Percentiles rank a stretch among this genome's conserved stretches.
Evolutionary conservation across 2,113 vertebrate species (phyloP).

Genomic region (Cynopterus brachyotis): DNA sequence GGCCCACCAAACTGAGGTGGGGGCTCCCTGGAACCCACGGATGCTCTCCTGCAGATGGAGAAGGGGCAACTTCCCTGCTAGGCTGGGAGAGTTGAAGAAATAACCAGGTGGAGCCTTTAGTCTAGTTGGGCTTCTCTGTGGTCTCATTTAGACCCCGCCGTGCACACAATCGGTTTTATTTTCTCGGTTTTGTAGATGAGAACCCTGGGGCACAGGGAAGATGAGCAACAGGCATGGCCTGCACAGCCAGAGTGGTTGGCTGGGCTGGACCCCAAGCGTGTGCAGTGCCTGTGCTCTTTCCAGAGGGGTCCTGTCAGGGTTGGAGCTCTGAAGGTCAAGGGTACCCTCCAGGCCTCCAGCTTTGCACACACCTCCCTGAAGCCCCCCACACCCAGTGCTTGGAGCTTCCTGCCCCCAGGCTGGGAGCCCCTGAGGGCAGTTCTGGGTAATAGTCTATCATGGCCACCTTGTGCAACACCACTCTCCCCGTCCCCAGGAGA

Average conservation of each 20-base stretch:
- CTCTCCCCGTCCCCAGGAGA: neutral
- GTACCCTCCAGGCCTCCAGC: neutral
- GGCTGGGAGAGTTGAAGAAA: neutral
- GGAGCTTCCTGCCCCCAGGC: neutral
- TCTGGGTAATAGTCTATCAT: rapidly evolving
- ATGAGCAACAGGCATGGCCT: neutral
- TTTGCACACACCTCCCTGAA: neutral
- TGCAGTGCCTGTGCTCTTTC: neutral
- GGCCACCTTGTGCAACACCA: rapidly evolving
- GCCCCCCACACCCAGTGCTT: neutral
- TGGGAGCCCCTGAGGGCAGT: neutral
- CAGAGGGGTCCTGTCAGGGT: neutral
- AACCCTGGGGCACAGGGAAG: neutral
- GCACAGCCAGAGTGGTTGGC: neutral
- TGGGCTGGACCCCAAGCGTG: neutral
- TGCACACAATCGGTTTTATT: neutral
- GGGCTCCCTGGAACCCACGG: neutral
- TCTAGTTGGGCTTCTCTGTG: neutral
- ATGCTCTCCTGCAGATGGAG: neutral
- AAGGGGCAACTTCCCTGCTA: neutral
- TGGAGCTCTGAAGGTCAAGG: neutral
- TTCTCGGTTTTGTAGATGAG: neutral
- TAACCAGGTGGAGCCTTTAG: neutral
- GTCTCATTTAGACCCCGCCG: neutral
- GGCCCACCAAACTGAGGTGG: neutral